Conservation (phyloP, 2,888 invertebrate species). For the Osmoderma eremita region DNA sequence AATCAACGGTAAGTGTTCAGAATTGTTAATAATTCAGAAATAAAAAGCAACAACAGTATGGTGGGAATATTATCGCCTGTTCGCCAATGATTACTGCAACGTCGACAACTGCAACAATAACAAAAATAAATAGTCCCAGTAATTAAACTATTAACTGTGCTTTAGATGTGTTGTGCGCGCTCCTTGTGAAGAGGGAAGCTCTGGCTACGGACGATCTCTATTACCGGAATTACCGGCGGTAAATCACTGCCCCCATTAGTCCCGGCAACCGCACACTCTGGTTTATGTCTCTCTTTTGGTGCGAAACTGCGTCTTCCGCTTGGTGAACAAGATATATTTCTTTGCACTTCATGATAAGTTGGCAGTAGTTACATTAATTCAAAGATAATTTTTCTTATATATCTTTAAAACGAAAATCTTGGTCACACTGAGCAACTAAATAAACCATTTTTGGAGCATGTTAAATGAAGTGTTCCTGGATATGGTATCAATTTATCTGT, state of each 20-base stretch:
- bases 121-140: constrained; percentile 24
- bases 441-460: too few relatives aligned
- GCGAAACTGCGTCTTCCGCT: constrained; percentile 26
- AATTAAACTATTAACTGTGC: constrained; percentile 27
- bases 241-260: constrained; percentile 58
- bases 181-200: constrained; percentile 20
- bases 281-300: constrained; percentile 32
- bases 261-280: constrained; percentile 37
- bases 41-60: neutral
- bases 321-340: constrained; percentile 17
- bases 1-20: constrained; percentile 52
- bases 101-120: constrained; percentile 13
- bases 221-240: constrained; percentile 61
- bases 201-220: constrained; percentile 48
- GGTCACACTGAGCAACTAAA: neutral
- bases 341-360: neutral
- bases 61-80: neutral
- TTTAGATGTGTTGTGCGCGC: constrained; percentile 30
- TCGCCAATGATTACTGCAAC: neutral
- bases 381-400: neutral
- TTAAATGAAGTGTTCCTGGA: too few relatives aligned
- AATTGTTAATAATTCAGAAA: neutral
- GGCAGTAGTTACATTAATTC: neutral
- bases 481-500: too few relatives aligned
- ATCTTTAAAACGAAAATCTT: constrained; percentile 21